Conservation (phyloP, 2,888 invertebrate genomes). For the Tachina lurida region DNA sequence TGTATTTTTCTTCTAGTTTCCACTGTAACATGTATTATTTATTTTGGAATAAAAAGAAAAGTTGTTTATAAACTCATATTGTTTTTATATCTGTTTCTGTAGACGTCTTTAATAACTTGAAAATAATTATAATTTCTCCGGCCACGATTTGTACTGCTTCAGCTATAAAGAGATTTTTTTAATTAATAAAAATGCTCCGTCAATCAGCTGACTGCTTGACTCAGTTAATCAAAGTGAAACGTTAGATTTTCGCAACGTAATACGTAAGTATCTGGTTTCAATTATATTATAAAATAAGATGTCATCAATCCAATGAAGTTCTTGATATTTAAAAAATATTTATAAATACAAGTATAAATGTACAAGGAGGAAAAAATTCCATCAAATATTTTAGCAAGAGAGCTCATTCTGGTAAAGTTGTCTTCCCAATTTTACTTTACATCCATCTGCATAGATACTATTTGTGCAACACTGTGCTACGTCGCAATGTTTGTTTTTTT, state of each 20-base stretch:
- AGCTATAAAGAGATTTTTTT: slow-evolving; percentile 29
- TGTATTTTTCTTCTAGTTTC: background rate
- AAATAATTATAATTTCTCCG: slow-evolving; percentile 37
- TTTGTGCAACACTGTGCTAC: background rate
- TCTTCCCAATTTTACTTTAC: no score
- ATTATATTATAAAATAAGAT: no score
- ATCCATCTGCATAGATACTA: background rate
- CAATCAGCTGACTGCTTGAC: slow-evolving; percentile 38
- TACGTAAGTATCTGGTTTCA: background rate
- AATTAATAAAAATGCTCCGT: slow-evolving; percentile 11
- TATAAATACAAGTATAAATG: no score
- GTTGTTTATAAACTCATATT: slow-evolving; percentile 34
- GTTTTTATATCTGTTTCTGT: background rate
- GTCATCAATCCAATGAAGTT: no score
- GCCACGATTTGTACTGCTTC: slow-evolving; percentile 53
- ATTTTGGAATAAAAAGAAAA: background rate
- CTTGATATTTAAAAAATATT: no score
- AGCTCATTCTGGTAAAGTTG: no score
- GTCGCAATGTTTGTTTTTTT: background rate
- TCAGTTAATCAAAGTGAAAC: background rate
- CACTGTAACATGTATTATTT: background rate
- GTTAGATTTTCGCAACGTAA: background rate
- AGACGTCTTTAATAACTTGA: slow-evolving; percentile 4
- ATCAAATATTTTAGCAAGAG: no score
- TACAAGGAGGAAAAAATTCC: no score